These are phyloP conservation scores for Pimephales promelas DNA, from an alignment of 2,113 vertebrate genomes.

Conservation along the genomic window DNA sequence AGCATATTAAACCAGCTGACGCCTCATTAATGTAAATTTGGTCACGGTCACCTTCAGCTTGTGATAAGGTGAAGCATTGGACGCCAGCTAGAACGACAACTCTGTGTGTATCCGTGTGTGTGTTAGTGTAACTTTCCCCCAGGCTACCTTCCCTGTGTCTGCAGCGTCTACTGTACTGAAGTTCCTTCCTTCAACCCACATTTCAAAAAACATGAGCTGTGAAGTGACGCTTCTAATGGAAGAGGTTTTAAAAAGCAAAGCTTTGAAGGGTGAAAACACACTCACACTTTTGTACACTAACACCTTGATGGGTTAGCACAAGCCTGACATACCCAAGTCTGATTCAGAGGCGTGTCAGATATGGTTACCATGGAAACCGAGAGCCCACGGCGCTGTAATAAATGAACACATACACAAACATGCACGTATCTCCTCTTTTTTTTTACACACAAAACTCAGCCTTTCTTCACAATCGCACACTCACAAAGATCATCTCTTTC, in stretches of 20 bases:
- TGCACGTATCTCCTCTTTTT: background rate
- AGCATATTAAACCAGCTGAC: constrained; percentile 67
- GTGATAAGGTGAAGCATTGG: constrained; percentile 25
- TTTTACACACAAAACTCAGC: background rate
- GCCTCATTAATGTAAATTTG: constrained; percentile 52
- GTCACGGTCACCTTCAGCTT: constrained; percentile 48
- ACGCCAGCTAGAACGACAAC: constrained; percentile 15
- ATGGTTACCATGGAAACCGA: constrained; percentile 36
- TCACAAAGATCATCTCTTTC: background rate
- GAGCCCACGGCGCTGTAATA: constrained; percentile 11
- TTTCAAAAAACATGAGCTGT: constrained; percentile 21
- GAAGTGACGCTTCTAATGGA: constrained; percentile 40
- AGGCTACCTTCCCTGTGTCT: constrained; percentile 18
- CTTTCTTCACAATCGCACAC: background rate
- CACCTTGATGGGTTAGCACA: constrained; percentile 41
- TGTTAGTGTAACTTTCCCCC: constrained; percentile 36
- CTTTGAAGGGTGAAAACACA: constrained; percentile 33
- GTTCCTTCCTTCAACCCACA: background rate
- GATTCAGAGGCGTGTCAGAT: constrained; percentile 40
- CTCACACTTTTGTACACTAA: constrained; percentile 20
- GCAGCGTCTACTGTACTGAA: constrained; percentile 37
- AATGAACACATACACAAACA: background rate
- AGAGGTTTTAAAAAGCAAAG: constrained; percentile 42
- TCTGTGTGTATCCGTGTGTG: constrained; percentile 29
- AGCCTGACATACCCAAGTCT: constrained; percentile 40